Evolutionary conservation across 1,140 invertebrate species (phyloP), one percentile per base, ranked within the genome.

Genomic region (Cotesia glomerata): DNA sequence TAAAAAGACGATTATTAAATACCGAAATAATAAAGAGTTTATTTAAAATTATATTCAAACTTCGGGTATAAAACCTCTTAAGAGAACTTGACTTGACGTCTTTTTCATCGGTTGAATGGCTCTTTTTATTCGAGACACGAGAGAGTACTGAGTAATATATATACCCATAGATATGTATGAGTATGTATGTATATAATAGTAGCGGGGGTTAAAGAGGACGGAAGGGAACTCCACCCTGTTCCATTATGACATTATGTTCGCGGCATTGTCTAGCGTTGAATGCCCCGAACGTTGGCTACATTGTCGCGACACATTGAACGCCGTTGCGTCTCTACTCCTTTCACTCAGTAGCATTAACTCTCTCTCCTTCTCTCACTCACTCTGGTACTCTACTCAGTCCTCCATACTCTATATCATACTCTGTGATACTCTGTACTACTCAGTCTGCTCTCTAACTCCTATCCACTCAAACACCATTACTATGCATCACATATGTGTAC

Each of bases 181-280:
- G 39, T 45, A 45, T 45, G 39, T 45, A 45, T 45, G 26, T 26
- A 26, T 26, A 51, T 4, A 51, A 14, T 18, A 34, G 59, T 35
- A 35, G 36, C 13, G 36, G 16, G 62, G 75, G 74, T 70, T 75
- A 79, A 74, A 69, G 78, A 78, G 74, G 80, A 68, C 69, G 62
- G 56, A 56, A 67, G 72, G 59, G 18, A 75, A 69, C 70, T 72
- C 71, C 71, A 72, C 79, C 79, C 81, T 77, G 80, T 72, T 84
- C 82, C 80, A 85, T 87, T 87, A 87, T 85, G 80, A 87, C 84
- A 84, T 87, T 87, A 86, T 86, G 82, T 84, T 84, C 78, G 77
- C 71, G 77, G 80, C 80, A 86, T 87, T 86, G 85, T 86, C 81
- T 84, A 81, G 70, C 72, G 73, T 71, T 86, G 85, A 86, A 85